Evolutionary conservation across 2,797 vertebrate genomes (phyloP).

Genomic region (Xiphorhynchus erythropygius): DNA sequence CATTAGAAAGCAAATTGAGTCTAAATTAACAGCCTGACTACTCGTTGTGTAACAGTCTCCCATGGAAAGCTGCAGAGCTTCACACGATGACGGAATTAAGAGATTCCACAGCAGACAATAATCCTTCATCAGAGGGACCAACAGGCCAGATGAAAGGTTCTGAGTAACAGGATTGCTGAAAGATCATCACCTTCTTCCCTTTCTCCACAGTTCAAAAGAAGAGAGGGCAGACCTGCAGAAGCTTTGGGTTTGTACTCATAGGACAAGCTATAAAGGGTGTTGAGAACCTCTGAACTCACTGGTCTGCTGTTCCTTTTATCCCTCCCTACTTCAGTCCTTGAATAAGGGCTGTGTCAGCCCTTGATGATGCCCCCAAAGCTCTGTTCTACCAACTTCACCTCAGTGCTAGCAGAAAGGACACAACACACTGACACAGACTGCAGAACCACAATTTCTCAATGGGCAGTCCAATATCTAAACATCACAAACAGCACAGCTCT

Average conservation of each 20-base stretch:
- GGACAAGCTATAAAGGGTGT: neutral
- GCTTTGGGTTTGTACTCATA: neutral
- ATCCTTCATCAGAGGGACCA: neutral
- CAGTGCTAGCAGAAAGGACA: neutral
- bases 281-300: neutral
- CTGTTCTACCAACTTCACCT: neutral
- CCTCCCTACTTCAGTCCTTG: neutral
- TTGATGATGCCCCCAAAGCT: neutral
- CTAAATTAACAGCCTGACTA: neutral
- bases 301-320: neutral
- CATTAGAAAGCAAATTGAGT: neutral
- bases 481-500: neutral
- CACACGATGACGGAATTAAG: neutral
- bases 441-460: neutral
- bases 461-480: neutral
- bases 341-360: neutral
- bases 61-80: neutral
- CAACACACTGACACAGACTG: rapidly evolving
- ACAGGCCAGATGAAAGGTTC: slow-evolving; percentile 23
- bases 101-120: neutral
- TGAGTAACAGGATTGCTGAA: slow-evolving; percentile 16
- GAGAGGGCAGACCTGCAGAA: neutral
- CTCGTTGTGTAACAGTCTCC: neutral
- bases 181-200: slow-evolving; percentile 5
- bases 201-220: neutral